Conservation (phyloP, 2,113 vertebrate genomes). For the Grus americana region DNA sequence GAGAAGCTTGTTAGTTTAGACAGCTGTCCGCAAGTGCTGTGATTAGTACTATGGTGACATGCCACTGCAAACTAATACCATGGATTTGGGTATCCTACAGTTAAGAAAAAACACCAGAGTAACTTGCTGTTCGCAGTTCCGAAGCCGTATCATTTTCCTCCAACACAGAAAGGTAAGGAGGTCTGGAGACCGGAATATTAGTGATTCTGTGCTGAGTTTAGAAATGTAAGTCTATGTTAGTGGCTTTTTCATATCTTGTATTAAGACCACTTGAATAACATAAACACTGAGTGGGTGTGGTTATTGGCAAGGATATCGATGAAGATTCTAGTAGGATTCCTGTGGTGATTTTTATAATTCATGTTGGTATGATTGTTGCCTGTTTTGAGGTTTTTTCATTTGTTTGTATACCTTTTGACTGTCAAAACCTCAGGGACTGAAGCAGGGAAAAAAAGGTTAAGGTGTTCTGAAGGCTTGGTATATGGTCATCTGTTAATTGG, state of each 20-base stretch:
- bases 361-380: not conserved
- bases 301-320: not conserved
- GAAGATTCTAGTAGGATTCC: not conserved
- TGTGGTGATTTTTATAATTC: not conserved
- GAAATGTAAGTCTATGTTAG: not conserved
- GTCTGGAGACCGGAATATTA: not conserved
- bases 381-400: not conserved
- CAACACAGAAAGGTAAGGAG: not conserved
- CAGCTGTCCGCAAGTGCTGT: not conserved
- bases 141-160: not conserved
- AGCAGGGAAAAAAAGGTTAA: not conserved
- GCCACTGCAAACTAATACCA: not conserved
- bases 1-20: conserved; percentile 33
- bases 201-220: not conserved
- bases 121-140: not conserved
- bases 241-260: not conserved
- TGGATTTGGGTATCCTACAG: not conserved
- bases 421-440: not conserved
- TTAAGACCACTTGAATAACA: not conserved
- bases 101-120: conserved; percentile 4
- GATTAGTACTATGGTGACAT: not conserved
- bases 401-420: not conserved
- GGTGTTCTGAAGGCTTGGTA: not conserved
- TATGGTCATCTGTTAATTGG: not conserved
- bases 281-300: not conserved